These are phyloP conservation scores for Sebastes trivittatus DNA, from an alignment of 2,797 vertebrate genomes.

Conservation along the genomic window DNA sequence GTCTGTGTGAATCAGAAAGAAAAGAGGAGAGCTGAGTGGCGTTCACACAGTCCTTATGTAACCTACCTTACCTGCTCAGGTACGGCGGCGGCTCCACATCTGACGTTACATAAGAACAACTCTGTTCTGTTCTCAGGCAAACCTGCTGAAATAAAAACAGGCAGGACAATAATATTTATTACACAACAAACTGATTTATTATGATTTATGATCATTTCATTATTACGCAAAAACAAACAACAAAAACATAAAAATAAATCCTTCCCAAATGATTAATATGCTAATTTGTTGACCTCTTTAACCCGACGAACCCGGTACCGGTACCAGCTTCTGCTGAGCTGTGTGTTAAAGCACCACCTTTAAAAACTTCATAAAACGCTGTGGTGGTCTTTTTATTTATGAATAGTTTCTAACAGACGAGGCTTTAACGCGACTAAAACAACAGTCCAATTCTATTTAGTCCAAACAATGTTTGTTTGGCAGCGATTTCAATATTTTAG, in stretches of 20 bases:
- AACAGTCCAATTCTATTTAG: accelerated
- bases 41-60: not conserved
- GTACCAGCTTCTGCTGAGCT: no score
- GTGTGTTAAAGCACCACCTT: no score
- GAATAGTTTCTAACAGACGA: no score
- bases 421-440: no score
- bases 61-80: not conserved
- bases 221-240: not conserved
- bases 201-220: no score
- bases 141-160: not conserved
- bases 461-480: no score
- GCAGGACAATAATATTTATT: not conserved
- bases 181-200: not conserved
- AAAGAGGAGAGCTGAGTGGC: not conserved
- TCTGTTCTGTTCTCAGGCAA: not conserved
- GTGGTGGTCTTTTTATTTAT: no score
- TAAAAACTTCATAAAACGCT: no score
- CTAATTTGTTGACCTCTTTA: no score
- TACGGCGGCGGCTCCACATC: not conserved
- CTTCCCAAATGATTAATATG: no score
- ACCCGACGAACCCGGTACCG: no score
- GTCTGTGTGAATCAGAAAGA: constrained; percentile 6
- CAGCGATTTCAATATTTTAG: no score
- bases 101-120: not conserved
- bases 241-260: not conserved